Evolutionary conservation across 2,113 vertebrate genomes (phyloP).

Genomic region (Balaeniceps rex): DNA sequence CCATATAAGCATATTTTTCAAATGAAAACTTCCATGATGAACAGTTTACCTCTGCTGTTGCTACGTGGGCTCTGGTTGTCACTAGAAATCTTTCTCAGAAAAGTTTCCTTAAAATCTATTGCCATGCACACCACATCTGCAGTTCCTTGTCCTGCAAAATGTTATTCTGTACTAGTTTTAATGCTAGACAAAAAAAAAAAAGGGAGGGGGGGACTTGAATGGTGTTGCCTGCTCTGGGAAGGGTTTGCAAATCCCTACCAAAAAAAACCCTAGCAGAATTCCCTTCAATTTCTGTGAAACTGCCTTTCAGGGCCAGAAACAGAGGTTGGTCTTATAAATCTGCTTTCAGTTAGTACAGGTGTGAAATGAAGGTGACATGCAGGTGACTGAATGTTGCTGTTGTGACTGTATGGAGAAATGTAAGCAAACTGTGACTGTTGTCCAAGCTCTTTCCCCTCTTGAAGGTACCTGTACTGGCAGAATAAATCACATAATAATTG

Average conservation of each 20-base stretch:
- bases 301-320: not conserved
- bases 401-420: not conserved
- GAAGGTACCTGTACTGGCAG: not conserved
- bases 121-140: not conserved
- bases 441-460: not conserved
- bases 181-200: not conserved
- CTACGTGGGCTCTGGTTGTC: not conserved
- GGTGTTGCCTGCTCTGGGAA: not conserved
- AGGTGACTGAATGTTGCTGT: not conserved
- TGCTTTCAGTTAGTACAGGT: not conserved
- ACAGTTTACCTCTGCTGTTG: not conserved
- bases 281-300: not conserved
- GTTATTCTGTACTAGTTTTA: not conserved
- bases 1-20: not conserved
- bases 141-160: not conserved
- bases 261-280: not conserved
- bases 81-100: not conserved
- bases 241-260: not conserved
- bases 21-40: not conserved
- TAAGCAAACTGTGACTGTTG: not conserved
- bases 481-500: not conserved
- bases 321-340: not conserved
- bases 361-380: not conserved
- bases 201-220: not conserved
- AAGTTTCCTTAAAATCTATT: not conserved